phyloP scores from a whole-genome alignment of 1,140 invertebrate genomes.

The Mercenaria mercenaria region DNA sequence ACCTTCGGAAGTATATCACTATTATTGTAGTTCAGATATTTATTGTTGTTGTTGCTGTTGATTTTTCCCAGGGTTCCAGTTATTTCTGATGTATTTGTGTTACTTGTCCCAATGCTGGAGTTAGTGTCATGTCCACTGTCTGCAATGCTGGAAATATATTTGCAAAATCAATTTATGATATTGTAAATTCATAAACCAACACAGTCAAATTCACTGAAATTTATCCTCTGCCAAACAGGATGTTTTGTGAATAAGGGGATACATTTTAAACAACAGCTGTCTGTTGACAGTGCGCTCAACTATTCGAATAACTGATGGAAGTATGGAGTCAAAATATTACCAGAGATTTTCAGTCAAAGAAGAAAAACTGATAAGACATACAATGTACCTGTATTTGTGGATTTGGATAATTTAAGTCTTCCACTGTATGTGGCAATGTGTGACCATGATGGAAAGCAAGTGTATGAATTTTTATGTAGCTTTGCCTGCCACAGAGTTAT shows the following conservation, averaged over 20 bases:
- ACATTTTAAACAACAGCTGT: neutral
- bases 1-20: neutral
- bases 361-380: too few species aligned
- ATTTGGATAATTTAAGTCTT: too few species aligned
- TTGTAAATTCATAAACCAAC: neutral
- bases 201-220: neutral
- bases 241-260: neutral
- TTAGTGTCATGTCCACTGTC: conserved; percentile 61
- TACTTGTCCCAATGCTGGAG: conserved; percentile 16
- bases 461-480: too few species aligned
- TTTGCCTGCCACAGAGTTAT: too few species aligned
- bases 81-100: neutral
- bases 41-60: neutral
- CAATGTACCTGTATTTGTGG: too few species aligned
- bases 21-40: neutral
- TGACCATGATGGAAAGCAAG: too few species aligned
- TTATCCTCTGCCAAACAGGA: neutral
- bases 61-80: neutral
- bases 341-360: too few species aligned
- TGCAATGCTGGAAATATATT: neutral
- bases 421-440: too few species aligned
- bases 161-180: neutral
- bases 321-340: too few species aligned
- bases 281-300: neutral
- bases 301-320: neutral